Evolutionary conservation across 2,888 invertebrate genomes (phyloP), one percentile per base, ranked within the genome.

Genomic region (Cistogaster globosa): DNA sequence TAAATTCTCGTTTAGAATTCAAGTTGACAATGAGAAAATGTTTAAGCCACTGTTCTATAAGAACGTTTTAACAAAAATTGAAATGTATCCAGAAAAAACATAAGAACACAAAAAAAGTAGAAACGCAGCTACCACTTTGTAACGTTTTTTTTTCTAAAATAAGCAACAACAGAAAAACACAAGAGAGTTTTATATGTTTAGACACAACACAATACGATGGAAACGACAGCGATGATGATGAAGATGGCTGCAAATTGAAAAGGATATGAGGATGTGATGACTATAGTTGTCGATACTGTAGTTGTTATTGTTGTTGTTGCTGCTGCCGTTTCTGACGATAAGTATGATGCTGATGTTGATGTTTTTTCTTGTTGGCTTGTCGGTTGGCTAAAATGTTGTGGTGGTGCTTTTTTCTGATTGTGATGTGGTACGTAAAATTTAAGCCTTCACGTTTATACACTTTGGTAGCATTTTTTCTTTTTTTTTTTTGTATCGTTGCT

Each of bases 121-220:
- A n/a, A 84, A 77, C 67, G 62, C 80, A 81, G 84, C 81, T 77
- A 53, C 77, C 77, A 72, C 72, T 67, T 76, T 81, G 67, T 62
- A 81, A 68, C 62, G n/a, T n/a, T 65, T 68, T 18, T 71, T 18
- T 71, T 53, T 51, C 51, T 55, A 69, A 80, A 67, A 75, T 62
- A 68, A 68, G 72, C 58, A 68, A 68, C 7, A 60, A 60, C 16
- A 42, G 55, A 22, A 48, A 57, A 14, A 57, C 38, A 18, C 26
- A 58, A 42, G 58, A 74, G 60, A 74, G 32, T 76, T 81, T 74
- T 71, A 42, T 67, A 68, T 77, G 72, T 81, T 71, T 58, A 72
- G 71, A 81, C 57, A 62, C 55, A 57, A 77, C 26, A 77, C 26
- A 26, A 26, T 62, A 69, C 76, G 72, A 71, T 76, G 80, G 38